Evolutionary conservation across 2,113 vertebrate species (phyloP).

Genomic region (Shinisaurus crocodilurus): DNA sequence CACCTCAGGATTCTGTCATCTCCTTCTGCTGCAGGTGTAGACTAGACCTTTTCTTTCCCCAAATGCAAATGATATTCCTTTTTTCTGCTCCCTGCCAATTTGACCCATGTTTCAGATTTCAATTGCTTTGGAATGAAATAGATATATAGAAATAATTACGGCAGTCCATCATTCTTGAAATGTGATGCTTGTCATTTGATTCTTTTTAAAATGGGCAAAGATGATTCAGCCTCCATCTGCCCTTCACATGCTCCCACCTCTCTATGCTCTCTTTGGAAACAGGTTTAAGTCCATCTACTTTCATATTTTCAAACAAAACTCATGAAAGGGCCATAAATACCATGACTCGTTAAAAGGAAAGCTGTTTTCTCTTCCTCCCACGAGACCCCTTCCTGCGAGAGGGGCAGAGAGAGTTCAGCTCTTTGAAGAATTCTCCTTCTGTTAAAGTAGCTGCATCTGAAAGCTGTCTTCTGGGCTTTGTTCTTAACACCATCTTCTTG

Average conservation of each 20-base stretch:
- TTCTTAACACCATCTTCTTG: constrained; percentile 69
- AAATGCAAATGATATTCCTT: background rate
- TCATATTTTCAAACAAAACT: constrained; percentile 76
- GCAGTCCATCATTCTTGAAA: constrained; percentile 51
- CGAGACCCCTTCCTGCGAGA: constrained; percentile 70
- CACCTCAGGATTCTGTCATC: background rate
- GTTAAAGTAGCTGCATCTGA: constrained; percentile 70
- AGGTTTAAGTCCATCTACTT: constrained; percentile 73
- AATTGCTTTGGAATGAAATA: constrained; percentile 61
- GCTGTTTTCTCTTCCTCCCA: constrained; percentile 74
- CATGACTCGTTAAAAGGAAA: constrained; percentile 76
- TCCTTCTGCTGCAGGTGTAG: background rate
- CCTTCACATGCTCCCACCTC: constrained; percentile 54
- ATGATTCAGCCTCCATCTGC: constrained; percentile 63
- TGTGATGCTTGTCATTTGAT: constrained; percentile 56
- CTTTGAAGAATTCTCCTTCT: constrained; percentile 73
- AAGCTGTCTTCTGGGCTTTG: constrained; percentile 69
- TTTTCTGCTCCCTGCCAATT: background rate
- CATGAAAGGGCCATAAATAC: constrained; percentile 76
- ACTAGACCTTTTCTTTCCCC: background rate
- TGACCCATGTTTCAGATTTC: constrained; percentile 53
- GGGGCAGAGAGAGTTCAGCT: constrained; percentile 69
- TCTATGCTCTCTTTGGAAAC: constrained; percentile 66
- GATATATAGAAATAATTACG: constrained; percentile 43
- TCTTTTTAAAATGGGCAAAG: constrained; percentile 51